Evolutionary conservation across 1,140 invertebrate genomes (phyloP).

Genomic region (Plectrocnemia conspersa): DNA sequence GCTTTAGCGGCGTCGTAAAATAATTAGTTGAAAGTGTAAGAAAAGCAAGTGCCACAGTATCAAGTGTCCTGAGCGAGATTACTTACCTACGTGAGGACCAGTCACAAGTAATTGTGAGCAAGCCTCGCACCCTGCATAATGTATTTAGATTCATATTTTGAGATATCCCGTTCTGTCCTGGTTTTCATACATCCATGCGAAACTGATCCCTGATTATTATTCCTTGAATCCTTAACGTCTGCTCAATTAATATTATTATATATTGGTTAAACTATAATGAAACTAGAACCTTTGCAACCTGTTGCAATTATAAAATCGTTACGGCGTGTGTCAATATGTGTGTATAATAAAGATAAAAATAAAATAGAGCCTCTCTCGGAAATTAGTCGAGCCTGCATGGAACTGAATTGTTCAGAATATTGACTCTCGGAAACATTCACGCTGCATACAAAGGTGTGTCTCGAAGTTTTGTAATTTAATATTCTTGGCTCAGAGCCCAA

Average conservation of each 20-base stretch:
- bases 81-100: constrained; percentile 28
- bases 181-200: constrained; percentile 32
- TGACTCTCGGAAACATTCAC: constrained; percentile 18
- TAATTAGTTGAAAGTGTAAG: constrained; percentile 33
- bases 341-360: too few species aligned
- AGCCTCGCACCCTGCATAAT: constrained; percentile 10
- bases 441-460: constrained; percentile 32
- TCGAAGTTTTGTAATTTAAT: constrained; percentile 31
- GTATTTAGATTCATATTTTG: constrained; percentile 40
- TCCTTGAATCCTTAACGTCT: too few species aligned
- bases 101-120: constrained; percentile 20
- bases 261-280: too few species aligned
- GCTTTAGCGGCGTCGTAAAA: constrained; percentile 25
- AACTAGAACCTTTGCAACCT: too few species aligned
- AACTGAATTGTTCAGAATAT: constrained; percentile 8
- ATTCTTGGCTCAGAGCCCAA: too few species aligned
- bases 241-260: too few species aligned
- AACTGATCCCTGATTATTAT: too few species aligned
- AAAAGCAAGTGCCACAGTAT: constrained; percentile 28
- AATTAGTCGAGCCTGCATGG: constrained; percentile 16
- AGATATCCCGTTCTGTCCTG: constrained; percentile 42
- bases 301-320: too few species aligned
- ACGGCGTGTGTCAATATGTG: too few species aligned
- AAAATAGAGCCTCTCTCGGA: constrained; percentile 10
- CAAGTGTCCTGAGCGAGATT: constrained; percentile 29